A percentile compares a stretch with the other conserved stretches of the same genome.
Evolutionary conservation across 92 coral and sea anemone genomes (phyloP).

Genomic region (Porites lobata): DNA sequence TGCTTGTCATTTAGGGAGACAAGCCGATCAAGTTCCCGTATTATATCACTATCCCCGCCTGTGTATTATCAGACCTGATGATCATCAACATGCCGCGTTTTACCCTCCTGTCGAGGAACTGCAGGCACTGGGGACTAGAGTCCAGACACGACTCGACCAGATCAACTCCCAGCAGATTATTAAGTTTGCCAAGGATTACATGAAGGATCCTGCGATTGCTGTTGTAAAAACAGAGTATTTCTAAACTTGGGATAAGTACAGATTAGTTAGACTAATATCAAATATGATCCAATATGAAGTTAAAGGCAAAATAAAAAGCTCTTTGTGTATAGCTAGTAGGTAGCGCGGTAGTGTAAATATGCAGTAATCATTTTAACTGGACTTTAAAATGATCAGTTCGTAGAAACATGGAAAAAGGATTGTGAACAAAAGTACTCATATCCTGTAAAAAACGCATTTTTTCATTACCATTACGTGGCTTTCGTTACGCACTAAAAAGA

Average conservation of each 20-base stretch:
- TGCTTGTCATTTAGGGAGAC: conserved; percentile 26
- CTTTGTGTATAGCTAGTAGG: too few relatives aligned
- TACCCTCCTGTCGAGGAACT: conserved; percentile 84
- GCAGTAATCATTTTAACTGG: too few relatives aligned
- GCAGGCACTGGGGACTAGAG: conserved; percentile 78
- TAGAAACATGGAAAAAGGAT: too few relatives aligned
- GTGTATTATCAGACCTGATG: conserved; percentile 87
- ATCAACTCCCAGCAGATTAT: conserved; percentile 87
- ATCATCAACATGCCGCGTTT: conserved; percentile 96
- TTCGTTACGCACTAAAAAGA: too few relatives aligned
- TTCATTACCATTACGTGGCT: too few relatives aligned
- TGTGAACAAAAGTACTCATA: too few relatives aligned
- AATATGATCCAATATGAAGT: background rate
- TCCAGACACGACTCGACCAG: conserved; percentile 81
- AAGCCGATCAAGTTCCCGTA: conserved; percentile 61
- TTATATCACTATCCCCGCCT: conserved; percentile 94
- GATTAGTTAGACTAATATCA: background rate
- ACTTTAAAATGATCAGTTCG: too few relatives aligned
- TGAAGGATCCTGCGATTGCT: conserved; percentile 74
- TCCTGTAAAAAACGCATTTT: too few relatives aligned
- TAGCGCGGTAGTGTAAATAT: background rate
- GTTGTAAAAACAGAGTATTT: conserved; percentile 89
- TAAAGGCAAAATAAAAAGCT: too few relatives aligned
- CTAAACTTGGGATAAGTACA: conserved; percentile 20
- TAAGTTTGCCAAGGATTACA: conserved; percentile 77